Base-by-base conservation (phyloP, 2,888 invertebrate genomes). In the Argyra leucocephala region DNA sequence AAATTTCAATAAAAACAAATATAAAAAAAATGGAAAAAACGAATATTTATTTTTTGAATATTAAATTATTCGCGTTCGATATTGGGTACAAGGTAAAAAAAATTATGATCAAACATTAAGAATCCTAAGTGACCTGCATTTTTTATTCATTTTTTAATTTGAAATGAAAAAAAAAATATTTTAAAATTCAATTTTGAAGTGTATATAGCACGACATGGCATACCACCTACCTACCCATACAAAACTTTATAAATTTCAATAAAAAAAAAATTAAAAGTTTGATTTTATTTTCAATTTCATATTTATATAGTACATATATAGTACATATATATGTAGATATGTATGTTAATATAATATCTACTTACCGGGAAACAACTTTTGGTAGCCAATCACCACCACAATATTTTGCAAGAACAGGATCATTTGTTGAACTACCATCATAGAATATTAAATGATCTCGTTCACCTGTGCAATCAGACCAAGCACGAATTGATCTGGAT, bases 361-460 rank as follows among this genome's bases (percentile, higher is more conserved):
- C 77, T 74, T 73, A 81, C 81, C 86, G 82, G 64, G 86, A 85
- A 24, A 88, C 86, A 64, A 94, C 88, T 69, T 88, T 83, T 3
- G 93, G 93, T 74, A 93, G 80, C 86, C 88, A 87, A 76, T 90
- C 91, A 3, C 93, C 92, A 18, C 93, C 93, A 77, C 94, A 94
- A 80, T 92, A 93, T 76, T 91, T 88, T 69, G 92, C 86, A 72
- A 93, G 82, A 64, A 93, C 88, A 9, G 91, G 89, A 80, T 92
- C 91, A 76, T 91, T 90, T 18, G 89, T 87, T 57, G 87, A 85
- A 63, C 88, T 86, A 65, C 93, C 93, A 78, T 94, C 93, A 77
- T 91, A 91, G 78, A 94, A 89, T 71, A 92, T 88, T 66, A 94
- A 82, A 70, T 90, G 88, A 79, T 93, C 93, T 63, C 89, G 84